Evolutionary conservation across 2,888 invertebrate species (phyloP).

Genomic region (Chrysina gloriosa): DNA sequence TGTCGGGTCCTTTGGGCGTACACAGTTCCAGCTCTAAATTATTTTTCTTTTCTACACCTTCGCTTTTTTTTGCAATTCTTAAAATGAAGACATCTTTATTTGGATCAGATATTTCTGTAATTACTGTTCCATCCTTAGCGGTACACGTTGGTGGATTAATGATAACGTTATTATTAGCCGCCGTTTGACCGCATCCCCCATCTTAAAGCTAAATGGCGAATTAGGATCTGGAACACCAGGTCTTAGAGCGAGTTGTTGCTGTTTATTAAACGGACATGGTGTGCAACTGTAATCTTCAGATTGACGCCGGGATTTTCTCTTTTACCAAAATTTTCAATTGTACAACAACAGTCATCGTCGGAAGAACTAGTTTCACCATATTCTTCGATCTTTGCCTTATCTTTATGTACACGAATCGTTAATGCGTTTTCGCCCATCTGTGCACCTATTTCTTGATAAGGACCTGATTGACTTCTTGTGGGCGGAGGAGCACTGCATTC

Average conservation of each 20-base stretch:
- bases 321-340: constrained; percentile 50
- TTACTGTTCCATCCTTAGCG: constrained; percentile 69
- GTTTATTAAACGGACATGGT: constrained; percentile 30
- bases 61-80: constrained; percentile 80
- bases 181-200: constrained; percentile 49
- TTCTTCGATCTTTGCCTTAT: constrained; percentile 66
- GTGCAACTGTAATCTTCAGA: constrained; percentile 23
- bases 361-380: constrained; percentile 65
- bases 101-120: constrained; percentile 72
- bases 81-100: constrained; percentile 79
- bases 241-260: constrained; percentile 53
- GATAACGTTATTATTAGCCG: constrained; percentile 55
- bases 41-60: constrained; percentile 76
- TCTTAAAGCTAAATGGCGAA: constrained; percentile 56
- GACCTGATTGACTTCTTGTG: constrained; percentile 55
- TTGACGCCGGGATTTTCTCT: constrained; percentile 59
- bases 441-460: constrained; percentile 75
- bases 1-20: constrained; percentile 76
- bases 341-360: constrained; percentile 58
- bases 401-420: constrained; percentile 73
- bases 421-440: constrained; percentile 75
- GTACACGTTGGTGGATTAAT: constrained; percentile 66
- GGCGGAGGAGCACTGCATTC: constrained; percentile 57
- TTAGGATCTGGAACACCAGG: constrained; percentile 54
- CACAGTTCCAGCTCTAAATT: constrained; percentile 78